Base-by-base conservation (phyloP, 2,797 vertebrate genomes). In the Chelidonichthys spinosus region DNA sequence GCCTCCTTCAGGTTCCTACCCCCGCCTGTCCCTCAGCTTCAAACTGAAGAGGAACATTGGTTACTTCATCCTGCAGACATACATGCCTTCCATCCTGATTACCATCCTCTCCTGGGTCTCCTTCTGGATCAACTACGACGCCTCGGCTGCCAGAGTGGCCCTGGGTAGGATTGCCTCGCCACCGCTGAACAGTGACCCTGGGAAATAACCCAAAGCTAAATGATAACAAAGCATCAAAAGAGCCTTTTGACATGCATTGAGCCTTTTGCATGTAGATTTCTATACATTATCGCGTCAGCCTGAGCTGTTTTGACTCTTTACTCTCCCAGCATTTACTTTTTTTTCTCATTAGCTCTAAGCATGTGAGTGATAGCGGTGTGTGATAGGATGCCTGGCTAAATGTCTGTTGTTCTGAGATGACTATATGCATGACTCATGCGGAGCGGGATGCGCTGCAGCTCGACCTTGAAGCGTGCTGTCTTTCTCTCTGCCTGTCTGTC, bases 41-140 rank as follows among this genome's bases (percentile, higher is more conserved):
- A 99, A 99, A 92, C 95, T 99, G 89, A 99, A 99, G 95, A 97
- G 98, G 92, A 99, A 99, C 95, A 99, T 99, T 88, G 98, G 98
- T 77, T 99, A 99, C 94, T 99, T 99, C 95, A 99, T 99, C 94
- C 94, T 99, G 92, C 98, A 99, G 94, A 99, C 98, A 56, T 99
- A 99, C 91, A 99, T 99, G 98, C 98, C 98, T 87, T 98, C 98
- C 87, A 99, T 98, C 95, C 94, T 99, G 92, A 99, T 99, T 94
- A 99, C 98, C 88, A 99, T 99, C 91, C 96, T 99, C 78, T 99
- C 98, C 86, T 99, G 98, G 98, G 98, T 99, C 90, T 99, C 98
- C 90, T 95, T 95, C 91, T 95, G 98, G 98, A 99, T 99, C 94
- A 99, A 98, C 94, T 99, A 99, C 65, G 98, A 99, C 56, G 98